A percentile compares a stretch with the other conserved stretches of the same genome.
These are phyloP conservation scores for Leguminivora glycinivorella DNA, from an alignment of 1,140 invertebrate genomes.

Conservation along the genomic window DNA sequence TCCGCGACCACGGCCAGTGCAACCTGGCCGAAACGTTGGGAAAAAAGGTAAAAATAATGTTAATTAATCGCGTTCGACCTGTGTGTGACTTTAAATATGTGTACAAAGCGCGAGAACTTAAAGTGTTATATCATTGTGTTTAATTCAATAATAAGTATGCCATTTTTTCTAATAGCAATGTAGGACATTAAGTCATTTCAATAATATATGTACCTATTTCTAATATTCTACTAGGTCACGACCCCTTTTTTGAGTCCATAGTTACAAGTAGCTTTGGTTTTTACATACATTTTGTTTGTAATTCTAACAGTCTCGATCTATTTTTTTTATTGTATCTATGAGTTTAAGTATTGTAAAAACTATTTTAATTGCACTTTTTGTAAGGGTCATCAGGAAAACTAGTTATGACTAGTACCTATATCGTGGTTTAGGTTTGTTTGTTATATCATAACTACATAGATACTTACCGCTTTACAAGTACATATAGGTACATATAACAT, in stretches of 20 bases:
- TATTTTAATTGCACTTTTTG: not conserved
- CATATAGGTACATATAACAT: too few relatives aligned
- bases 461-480: too few relatives aligned
- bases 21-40: too few relatives aligned
- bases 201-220: not conserved
- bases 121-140: too few relatives aligned
- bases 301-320: not conserved
- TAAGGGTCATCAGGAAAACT: not conserved
- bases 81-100: too few relatives aligned
- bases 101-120: too few relatives aligned
- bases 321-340: not conserved
- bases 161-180: not conserved
- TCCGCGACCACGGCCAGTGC: too few relatives aligned
- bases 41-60: too few relatives aligned
- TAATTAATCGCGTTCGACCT: too few relatives aligned
- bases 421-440: too few relatives aligned
- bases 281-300: not conserved
- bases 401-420: not conserved
- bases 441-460: too few relatives aligned
- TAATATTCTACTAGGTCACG: slow-evolving; percentile 16
- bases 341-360: not conserved
- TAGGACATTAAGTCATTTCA: not conserved
- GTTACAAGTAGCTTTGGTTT: not conserved
- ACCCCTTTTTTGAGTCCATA: not conserved
- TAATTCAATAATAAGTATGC: too few relatives aligned